A percentile compares a stretch with the other conserved stretches of the same genome.
phyloP scores from a whole-genome alignment of 2,888 invertebrate genomes.

The Caenorhabditis wallacei region DNA sequence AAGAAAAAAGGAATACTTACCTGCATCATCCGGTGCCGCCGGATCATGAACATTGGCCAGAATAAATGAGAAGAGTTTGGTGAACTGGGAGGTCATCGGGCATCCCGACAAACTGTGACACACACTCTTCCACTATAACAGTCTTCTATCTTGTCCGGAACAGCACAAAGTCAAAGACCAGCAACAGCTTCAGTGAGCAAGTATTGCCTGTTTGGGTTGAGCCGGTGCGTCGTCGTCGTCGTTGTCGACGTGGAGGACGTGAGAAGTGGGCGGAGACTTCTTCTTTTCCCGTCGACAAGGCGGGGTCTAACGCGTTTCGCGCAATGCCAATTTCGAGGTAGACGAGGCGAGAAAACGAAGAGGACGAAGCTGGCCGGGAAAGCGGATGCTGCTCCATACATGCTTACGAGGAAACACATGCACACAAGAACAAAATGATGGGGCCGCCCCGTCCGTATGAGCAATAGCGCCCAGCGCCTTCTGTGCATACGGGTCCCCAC shows the following conservation, averaged over 20 bases:
- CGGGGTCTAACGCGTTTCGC: slow-evolving; percentile 50
- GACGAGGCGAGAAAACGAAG: slow-evolving; percentile 65
- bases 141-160: neutral
- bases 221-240: slow-evolving; percentile 34
- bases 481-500: slow-evolving; percentile 34
- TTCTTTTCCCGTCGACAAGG: slow-evolving; percentile 45
- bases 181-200: slow-evolving; percentile 30
- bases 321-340: slow-evolving; percentile 65
- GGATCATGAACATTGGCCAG: slow-evolving; percentile 83
- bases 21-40: slow-evolving; percentile 75
- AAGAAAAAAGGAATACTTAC: slow-evolving; percentile 47
- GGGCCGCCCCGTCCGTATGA: slow-evolving; percentile 38
- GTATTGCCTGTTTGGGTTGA: slow-evolving; percentile 53
- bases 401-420: slow-evolving; percentile 34
- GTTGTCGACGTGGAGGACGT: slow-evolving; percentile 49
- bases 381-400: slow-evolving; percentile 34
- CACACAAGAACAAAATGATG: slow-evolving; percentile 57
- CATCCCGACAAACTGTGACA: slow-evolving; percentile 49
- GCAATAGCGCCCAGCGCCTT: slow-evolving; percentile 37
- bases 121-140: slow-evolving; percentile 9
- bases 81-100: slow-evolving; percentile 86
- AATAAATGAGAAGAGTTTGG: slow-evolving; percentile 82
- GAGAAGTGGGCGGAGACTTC: slow-evolving; percentile 37
- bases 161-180: slow-evolving; percentile 8
- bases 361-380: slow-evolving; percentile 31